Evolutionary conservation across 1,140 invertebrate species (phyloP), one percentile per base, ranked within the genome.

Genomic region (Tenebrio molitor): DNA sequence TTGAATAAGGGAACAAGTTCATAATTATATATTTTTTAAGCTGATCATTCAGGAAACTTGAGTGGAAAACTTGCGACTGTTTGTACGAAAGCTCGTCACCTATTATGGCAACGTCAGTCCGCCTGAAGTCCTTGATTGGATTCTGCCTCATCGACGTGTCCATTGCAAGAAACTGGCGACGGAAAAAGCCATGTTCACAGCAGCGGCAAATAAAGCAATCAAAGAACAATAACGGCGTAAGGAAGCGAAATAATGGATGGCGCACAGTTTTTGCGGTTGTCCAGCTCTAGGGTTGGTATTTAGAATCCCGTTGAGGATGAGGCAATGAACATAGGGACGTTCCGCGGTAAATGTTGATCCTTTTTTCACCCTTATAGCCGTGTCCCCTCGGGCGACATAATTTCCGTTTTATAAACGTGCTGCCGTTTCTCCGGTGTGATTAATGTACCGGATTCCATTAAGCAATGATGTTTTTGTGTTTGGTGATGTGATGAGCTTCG

Each of bases 371-470:
- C 72, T 74, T 69, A 36, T 58, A 44, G 69, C 62, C 69, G 58
- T 71, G 71, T 79, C 76, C 78, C 80, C 80, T 77, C 76, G 79
- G 79, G 80, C 79, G 77, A 79, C 76, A 81, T 81, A 80, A 81
- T 81, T 81, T 80, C 80, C 80, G 79, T 78, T 79, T 81, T 77
- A 78, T 80, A 81, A 81, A 78, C 75, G 73, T 74, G 73, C 74
- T 65, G 71, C 74, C 74, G 72, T 75, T 72, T 66, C 74, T 69
- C 73, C 72, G 46, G 64, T 76, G 79, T 80, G 79, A 81, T 81
- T 81, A 81, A 81, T 81, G 79, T 74, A 70, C 73, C 71, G 74
- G 78, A 79, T 80, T 81, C 80, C 79, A 81, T 81, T 81, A 81
- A 77, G 76, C 78, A 74, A 77, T 77, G 78, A 80, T 80, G 80